Evolutionary conservation across 2,113 vertebrate genomes (phyloP).

Genomic region (Corydoras maculifer): DNA sequence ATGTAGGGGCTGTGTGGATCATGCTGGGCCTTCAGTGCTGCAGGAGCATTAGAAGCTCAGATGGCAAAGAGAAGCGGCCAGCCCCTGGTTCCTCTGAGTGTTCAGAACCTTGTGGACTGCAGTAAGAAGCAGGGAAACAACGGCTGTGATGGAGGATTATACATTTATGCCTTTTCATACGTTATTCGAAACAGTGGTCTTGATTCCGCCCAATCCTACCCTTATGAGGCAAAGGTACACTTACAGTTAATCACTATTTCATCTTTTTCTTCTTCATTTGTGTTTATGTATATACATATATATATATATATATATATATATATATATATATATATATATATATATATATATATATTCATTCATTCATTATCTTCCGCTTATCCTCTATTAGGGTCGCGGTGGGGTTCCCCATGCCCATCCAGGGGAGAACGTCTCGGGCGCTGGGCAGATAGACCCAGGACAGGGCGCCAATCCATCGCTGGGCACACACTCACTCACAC

Average conservation of each 20-base stretch:
- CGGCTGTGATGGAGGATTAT: constrained; percentile 75
- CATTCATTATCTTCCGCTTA: too few species aligned
- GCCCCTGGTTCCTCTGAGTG: constrained; percentile 73
- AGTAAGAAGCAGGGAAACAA: constrained; percentile 62
- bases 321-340: too few species aligned
- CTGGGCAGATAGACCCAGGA: too few species aligned
- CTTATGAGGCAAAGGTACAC: constrained; percentile 72
- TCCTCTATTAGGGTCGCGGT: too few species aligned
- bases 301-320: too few species aligned
- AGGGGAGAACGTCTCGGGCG: too few species aligned
- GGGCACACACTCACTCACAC: too few species aligned
- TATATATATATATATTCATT: too few species aligned
- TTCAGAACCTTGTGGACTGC: constrained; percentile 86
- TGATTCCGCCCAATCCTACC: constrained; percentile 74
- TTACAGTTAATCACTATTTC: too few species aligned
- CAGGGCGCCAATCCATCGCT: too few species aligned
- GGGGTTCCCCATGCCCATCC: too few species aligned
- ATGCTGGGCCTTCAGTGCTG: constrained; percentile 85
- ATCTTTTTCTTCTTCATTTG: neutral
- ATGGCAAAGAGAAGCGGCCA: constrained; percentile 53
- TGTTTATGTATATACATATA: constrained; percentile 1
- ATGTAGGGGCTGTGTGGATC: constrained; percentile 72
- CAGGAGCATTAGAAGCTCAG: constrained; percentile 53
- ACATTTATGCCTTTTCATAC: constrained; percentile 70
- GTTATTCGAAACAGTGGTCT: constrained; percentile 73